Evolutionary conservation across 2,113 vertebrate species (phyloP), one percentile per base, ranked within the genome.

Genomic region (Sphaerodactylus townsendi): DNA sequence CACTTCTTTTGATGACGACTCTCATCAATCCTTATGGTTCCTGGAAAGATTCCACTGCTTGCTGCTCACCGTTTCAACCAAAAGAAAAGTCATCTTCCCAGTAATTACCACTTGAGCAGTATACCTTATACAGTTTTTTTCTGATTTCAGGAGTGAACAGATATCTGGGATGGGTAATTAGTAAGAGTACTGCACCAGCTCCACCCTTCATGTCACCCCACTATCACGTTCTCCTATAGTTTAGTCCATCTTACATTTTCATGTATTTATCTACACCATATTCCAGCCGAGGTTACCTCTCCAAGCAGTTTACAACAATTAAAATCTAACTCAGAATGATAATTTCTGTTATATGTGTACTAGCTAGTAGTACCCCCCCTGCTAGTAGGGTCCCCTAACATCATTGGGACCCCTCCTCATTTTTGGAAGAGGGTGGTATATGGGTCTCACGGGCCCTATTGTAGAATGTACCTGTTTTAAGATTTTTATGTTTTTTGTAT

Each of bases 101-200:
- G 82, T 71, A 90, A 90, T 50, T 84, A 89, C 77, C 74, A 73
- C 77, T 79, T 79, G 84, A 82, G 83, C 81, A 86, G 86, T 82
- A 84, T 85, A 81, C 89, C 53, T 81, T 85, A 84, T 85, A 90
- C 79, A 81, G 88, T 69, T 77, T 90, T 77, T 90, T 88, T 85
- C 82, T 5, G 78, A 73, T 87, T 89, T 90, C 90, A 85, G 82
- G 92, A 92, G 85, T 70, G 92, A 88, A 84, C 85, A 91, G 87
- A 81, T 81, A 86, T 87, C 82, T 0, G 6, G 81, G 86, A 88
- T 88, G 83, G 85, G 85, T 88, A 86, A 68, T 46, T 48, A 79
- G 41, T 33, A 68, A 79, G 39, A 21, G n/a, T 25, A 25, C 68
- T 35, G 30, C 44, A 59, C 64, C 64, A 88, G 64, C 39, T 80